phyloP scores from a whole-genome alignment of 2,113 vertebrate species.

The Psophia crepitans region DNA sequence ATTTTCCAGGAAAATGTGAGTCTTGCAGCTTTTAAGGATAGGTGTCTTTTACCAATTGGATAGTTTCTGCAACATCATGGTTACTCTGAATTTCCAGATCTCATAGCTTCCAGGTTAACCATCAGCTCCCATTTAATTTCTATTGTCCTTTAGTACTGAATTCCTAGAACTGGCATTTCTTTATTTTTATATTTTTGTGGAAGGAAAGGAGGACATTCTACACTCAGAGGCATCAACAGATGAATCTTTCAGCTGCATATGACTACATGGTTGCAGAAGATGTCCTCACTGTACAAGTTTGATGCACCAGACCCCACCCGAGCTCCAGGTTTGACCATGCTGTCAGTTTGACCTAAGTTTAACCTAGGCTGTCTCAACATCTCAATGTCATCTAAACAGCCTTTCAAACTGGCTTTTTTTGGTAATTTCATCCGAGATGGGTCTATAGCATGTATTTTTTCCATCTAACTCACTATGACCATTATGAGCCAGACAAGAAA shows the following conservation, averaged over 20 bases:
- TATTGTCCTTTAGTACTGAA: neutral
- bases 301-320: neutral
- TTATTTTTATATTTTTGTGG: neutral
- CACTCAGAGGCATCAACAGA: neutral
- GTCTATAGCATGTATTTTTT: neutral
- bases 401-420: neutral
- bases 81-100: neutral
- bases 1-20: neutral
- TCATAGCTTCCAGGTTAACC: neutral
- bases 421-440: neutral
- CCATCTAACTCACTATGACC: neutral
- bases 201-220: too few species aligned
- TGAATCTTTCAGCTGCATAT: neutral
- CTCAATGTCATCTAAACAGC: neutral
- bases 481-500: neutral
- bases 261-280: neutral
- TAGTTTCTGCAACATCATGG: neutral
- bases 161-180: neutral
- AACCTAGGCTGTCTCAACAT: neutral
- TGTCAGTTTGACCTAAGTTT: neutral
- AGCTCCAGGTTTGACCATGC: neutral
- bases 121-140: neutral
- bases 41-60: neutral
- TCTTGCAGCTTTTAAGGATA: neutral
- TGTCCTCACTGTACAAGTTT: neutral